Conservation (phyloP, 2,113 vertebrate species). For the Pongo abelii region DNA sequence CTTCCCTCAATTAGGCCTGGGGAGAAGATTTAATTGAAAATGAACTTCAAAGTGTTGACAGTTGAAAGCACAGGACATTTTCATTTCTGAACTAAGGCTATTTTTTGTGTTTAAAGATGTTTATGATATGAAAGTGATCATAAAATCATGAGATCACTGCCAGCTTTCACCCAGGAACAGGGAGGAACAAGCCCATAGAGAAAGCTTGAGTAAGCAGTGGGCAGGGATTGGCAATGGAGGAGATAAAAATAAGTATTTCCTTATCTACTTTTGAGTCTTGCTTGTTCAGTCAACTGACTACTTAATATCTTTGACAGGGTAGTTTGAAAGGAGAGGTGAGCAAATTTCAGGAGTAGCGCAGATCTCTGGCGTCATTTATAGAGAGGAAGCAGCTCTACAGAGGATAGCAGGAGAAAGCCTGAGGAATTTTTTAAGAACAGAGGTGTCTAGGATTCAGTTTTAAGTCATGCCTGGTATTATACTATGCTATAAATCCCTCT, state of each 20-base stretch:
- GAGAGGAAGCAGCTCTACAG: neutral
- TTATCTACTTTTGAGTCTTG: neutral
- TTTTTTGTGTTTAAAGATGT: neutral
- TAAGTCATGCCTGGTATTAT: neutral
- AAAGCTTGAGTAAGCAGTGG: neutral
- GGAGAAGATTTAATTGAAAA: neutral
- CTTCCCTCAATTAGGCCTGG: neutral
- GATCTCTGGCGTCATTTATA: neutral
- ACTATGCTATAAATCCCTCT: neutral
- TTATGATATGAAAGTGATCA: neutral
- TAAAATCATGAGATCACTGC: neutral
- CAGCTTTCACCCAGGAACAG: neutral
- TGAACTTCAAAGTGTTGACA: neutral
- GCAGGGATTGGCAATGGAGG: fast-evolving
- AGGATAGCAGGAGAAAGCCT: neutral
- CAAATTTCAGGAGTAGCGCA: neutral
- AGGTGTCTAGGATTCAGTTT: neutral
- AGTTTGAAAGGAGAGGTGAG: neutral
- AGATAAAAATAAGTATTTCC: neutral
- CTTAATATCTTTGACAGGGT: neutral
- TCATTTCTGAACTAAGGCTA: neutral
- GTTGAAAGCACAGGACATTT: neutral
- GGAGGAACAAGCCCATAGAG: neutral
- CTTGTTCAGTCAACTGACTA: neutral
- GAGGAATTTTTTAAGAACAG: neutral